Conservation (phyloP, 2,888 invertebrate genomes). For the Drosophila infuscata region DNA sequence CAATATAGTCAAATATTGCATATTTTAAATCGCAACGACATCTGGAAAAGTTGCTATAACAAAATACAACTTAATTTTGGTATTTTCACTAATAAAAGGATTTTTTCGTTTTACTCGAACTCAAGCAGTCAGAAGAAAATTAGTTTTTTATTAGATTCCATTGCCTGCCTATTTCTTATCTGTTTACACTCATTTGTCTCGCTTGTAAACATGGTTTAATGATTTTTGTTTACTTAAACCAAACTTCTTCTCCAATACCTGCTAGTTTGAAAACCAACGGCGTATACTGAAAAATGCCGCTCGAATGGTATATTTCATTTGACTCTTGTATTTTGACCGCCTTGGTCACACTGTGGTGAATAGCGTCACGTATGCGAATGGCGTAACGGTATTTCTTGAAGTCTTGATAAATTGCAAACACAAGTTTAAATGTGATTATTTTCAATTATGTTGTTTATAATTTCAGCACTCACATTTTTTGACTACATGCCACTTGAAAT, state of each 20-base stretch:
- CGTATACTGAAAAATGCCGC: not conserved
- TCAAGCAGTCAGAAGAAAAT: not conserved
- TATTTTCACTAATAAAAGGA: not conserved
- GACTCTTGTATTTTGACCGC: not conserved
- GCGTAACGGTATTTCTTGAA: not conserved
- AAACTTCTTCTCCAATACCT: not conserved
- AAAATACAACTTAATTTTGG: not conserved
- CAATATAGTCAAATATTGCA: not conserved
- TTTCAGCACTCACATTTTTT: not conserved
- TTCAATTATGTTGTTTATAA: not conserved
- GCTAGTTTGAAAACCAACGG: not conserved
- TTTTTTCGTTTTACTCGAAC: no score
- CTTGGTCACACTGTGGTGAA: constrained; percentile 3
- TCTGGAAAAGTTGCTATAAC: not conserved
- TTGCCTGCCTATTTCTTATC: no score
- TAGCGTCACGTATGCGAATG: not conserved
- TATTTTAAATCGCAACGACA: not conserved
- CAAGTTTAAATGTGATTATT: not conserved
- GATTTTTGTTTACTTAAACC: not conserved
- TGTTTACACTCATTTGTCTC: not conserved
- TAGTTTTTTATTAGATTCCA: not conserved
- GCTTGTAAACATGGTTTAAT: not conserved
- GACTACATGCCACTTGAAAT: not conserved
- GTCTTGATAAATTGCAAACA: not conserved
- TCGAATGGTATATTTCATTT: not conserved